Evolutionary conservation across 2,113 vertebrate species (phyloP).

Genomic region (Melanerpes formicivorus): DNA sequence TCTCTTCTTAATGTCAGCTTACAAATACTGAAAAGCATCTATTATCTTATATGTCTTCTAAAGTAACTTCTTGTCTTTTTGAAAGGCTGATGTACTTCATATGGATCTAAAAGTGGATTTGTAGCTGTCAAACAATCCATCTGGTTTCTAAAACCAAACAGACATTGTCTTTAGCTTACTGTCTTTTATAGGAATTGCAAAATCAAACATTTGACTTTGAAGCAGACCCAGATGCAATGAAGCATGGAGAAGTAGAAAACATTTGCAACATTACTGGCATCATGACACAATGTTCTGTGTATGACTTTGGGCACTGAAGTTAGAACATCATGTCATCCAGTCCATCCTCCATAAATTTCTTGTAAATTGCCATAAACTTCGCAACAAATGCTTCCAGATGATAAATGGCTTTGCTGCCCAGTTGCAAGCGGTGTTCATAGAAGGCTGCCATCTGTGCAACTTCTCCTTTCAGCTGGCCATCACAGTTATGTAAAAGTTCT

Average conservation of each 20-base stretch:
- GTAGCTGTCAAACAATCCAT: neutral
- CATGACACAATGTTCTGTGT: neutral
- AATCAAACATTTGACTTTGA: slow-evolving; percentile 20
- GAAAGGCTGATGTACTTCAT: neutral
- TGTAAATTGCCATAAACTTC: slow-evolving; percentile 98
- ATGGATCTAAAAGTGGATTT: neutral
- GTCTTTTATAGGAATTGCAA: neutral
- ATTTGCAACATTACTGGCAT: neutral
- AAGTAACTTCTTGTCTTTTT: neutral
- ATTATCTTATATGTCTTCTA: neutral
- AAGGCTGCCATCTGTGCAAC: slow-evolving; percentile 93
- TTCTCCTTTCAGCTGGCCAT: slow-evolving; percentile 95
- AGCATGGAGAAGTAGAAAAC: neutral
- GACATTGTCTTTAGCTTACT: neutral
- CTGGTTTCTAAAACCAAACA: neutral
- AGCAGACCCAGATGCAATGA: neutral
- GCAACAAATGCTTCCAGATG: slow-evolving; percentile 97
- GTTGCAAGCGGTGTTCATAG: slow-evolving; percentile 93
- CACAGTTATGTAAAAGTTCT: slow-evolving; percentile 93
- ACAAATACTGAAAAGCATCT: neutral
- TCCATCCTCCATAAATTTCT: slow-evolving; percentile 99
- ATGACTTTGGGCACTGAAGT: neutral
- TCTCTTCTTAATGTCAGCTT: neutral
- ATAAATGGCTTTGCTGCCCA: slow-evolving; percentile 96
- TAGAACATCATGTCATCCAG: slow-evolving; percentile 94